phyloP scores from a whole-genome alignment of 2,888 invertebrate species.

The Zygaena filipendulae region DNA sequence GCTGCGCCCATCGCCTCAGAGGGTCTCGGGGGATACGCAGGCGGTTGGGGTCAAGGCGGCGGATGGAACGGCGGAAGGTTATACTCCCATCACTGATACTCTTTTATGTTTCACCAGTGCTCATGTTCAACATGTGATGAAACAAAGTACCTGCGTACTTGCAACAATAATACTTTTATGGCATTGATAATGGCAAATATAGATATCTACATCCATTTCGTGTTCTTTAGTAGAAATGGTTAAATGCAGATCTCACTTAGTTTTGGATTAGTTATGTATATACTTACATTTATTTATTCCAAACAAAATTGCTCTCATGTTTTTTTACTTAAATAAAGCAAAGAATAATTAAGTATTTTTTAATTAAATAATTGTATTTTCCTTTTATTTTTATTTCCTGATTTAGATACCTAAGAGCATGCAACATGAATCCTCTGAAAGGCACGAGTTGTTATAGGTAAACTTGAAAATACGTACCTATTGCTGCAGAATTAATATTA shows the following conservation, averaged over 20 bases:
- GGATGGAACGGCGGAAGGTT: constrained; percentile 10
- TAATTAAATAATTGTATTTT: no score
- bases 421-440: no score
- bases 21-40: constrained; percentile 14
- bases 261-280: constrained; percentile 3
- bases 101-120: no score
- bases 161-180: constrained; percentile 23
- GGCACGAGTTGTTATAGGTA: no score
- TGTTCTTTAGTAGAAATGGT: constrained; percentile 53
- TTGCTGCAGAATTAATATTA: no score
- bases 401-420: no score
- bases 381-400: no score
- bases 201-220: constrained; percentile 53
- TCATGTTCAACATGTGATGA: constrained; percentile 14
- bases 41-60: constrained; percentile 10
- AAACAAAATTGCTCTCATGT: not conserved
- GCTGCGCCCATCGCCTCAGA: constrained; percentile 18
- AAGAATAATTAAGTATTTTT: no score
- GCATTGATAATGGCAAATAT: constrained; percentile 29
- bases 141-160: no score
- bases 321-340: not conserved
- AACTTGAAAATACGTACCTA: no score
- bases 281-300: not conserved
- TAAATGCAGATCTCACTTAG: constrained; percentile 41
- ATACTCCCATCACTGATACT: constrained; percentile 17